These are phyloP conservation scores for Anabas testudineus DNA, from an alignment of 2,797 vertebrate species.

Conservation along the genomic window DNA sequence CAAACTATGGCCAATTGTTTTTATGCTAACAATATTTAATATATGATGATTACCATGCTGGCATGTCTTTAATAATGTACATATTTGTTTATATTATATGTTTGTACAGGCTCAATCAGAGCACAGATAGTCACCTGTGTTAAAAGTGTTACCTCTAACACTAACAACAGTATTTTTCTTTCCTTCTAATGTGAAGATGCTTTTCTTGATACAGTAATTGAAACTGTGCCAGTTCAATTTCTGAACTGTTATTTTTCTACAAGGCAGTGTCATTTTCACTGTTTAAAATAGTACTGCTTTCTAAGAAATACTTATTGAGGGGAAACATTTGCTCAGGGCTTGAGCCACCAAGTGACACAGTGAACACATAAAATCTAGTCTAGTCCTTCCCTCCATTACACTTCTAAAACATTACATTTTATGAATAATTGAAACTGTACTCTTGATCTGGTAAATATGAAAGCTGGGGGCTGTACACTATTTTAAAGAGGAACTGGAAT, in stretches of 20 bases:
- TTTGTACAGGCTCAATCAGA: neutral
- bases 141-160: conserved; percentile 14
- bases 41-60: conserved; percentile 33
- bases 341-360: neutral
- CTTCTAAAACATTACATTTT: neutral
- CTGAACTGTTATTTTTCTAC: conserved; percentile 3
- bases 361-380: neutral
- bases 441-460: neutral
- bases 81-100: conserved; percentile 7
- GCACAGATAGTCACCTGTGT: neutral
- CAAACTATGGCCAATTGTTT: conserved; percentile 57
- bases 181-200: neutral
- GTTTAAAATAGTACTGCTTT: conserved; percentile 5
- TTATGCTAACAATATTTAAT: conserved; percentile 58
- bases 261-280: conserved; percentile 8
- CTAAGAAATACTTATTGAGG: conserved; percentile 4
- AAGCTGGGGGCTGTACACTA: no score
- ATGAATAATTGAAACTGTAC: neutral
- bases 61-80: conserved; percentile 31
- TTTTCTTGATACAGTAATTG: conserved; percentile 4
- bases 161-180: neutral
- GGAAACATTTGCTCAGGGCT: conserved; percentile 10
- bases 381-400: neutral
- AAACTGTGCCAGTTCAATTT: conserved; percentile 22
- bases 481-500: no score